phyloP scores from a whole-genome alignment of 1,140 invertebrate species.

The Physella acuta region DNA sequence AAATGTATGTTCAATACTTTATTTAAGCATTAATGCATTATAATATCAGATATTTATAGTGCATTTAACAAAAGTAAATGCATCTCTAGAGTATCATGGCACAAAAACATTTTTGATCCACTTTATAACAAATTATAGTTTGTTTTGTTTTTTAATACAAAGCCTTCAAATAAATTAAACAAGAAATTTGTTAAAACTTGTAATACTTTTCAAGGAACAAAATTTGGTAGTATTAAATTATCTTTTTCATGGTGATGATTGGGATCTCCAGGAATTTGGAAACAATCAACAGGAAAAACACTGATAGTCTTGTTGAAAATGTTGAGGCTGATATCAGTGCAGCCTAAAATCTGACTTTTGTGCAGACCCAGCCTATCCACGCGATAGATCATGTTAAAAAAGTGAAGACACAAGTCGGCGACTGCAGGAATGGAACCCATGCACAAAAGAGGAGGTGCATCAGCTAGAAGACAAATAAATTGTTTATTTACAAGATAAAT shows the following conservation, averaged over 20 bases:
- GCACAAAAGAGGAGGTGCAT: slow-evolving; percentile 40
- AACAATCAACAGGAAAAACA: slow-evolving; percentile 47
- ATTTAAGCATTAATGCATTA: no score
- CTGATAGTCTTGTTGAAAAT: slow-evolving; percentile 47
- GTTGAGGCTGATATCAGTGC: slow-evolving; percentile 42
- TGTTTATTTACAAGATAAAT: background rate
- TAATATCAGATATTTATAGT: no score
- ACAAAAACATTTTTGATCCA: no score
- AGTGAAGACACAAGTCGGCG: slow-evolving; percentile 41
- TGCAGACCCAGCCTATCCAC: slow-evolving; percentile 40
- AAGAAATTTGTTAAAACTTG: no score
- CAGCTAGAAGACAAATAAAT: slow-evolving; percentile 35
- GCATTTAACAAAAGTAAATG: no score
- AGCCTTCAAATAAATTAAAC: no score
- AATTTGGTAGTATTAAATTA: slow-evolving; percentile 18
- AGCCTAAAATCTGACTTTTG: slow-evolving; percentile 44
- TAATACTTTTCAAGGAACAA: slow-evolving; percentile 18
- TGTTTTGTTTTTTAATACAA: no score
- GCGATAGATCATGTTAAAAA: slow-evolving; percentile 42
- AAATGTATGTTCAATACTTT: no score
- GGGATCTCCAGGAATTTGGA: slow-evolving; percentile 43
- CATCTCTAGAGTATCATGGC: no score
- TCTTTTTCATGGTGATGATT: slow-evolving; percentile 26
- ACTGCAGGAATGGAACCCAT: slow-evolving; percentile 41
- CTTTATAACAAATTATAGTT: no score